phyloP scores from a whole-genome alignment of 2,113 vertebrate species.

The Gymnogyps californianus region DNA sequence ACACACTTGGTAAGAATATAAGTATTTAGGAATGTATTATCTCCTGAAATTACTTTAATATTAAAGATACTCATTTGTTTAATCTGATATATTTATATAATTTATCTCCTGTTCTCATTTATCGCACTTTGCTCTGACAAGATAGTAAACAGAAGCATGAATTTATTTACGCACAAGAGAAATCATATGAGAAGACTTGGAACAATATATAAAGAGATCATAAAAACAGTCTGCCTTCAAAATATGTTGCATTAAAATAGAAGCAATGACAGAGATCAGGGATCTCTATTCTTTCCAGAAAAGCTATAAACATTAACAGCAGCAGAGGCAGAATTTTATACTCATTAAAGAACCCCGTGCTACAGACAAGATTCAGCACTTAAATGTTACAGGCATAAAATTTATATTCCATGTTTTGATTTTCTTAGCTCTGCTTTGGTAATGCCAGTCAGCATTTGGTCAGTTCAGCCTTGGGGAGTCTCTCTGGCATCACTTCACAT shows the following conservation, averaged over 20 bases:
- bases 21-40: not conserved
- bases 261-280: not conserved
- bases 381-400: not conserved
- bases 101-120: not conserved
- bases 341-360: not conserved
- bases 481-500: not conserved
- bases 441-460: not conserved
- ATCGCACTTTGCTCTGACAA: not conserved
- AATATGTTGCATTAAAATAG: not conserved
- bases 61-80: not conserved
- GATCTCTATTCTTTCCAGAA: not conserved
- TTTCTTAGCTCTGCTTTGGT: not conserved
- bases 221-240: not conserved
- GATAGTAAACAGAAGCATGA: not conserved
- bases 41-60: not conserved
- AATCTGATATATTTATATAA: not conserved
- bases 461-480: not conserved
- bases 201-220: not conserved
- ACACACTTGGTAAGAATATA: not conserved
- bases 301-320: not conserved
- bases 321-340: not conserved
- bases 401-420: not conserved
- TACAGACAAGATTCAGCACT: not conserved
- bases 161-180: not conserved
- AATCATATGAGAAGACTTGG: not conserved